phyloP scores from a whole-genome alignment of 2,888 invertebrate genomes.

The Tineola bisselliella region DNA sequence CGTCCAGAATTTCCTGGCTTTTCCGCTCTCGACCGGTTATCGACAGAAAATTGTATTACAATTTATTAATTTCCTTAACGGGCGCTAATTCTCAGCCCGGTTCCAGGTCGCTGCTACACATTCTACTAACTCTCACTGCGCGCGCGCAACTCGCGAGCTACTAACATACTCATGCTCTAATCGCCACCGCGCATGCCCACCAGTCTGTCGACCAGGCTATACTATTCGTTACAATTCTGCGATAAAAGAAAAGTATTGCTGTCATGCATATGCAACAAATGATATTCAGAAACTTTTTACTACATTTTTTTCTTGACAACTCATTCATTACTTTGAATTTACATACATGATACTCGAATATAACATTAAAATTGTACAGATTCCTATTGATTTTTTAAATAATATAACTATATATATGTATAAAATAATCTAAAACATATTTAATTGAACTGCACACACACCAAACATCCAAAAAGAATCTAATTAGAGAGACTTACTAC shows the following conservation, averaged over 20 bases:
- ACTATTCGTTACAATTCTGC: slow-evolving; percentile 1
- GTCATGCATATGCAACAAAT: neutral
- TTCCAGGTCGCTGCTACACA: slow-evolving; percentile 37
- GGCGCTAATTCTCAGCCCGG: slow-evolving; percentile 27
- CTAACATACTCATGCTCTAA: slow-evolving; percentile 9
- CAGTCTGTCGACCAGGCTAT: no score
- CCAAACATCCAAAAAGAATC: no score
- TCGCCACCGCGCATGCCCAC: neutral
- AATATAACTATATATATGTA: no score
- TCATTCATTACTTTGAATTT: neutral
- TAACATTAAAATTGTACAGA: no score
- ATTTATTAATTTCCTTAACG: slow-evolving; percentile 25
- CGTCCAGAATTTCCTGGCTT: neutral
- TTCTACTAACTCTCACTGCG: slow-evolving; percentile 46
- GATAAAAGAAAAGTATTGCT: neutral
- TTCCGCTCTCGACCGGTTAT: slow-evolving; percentile 3
- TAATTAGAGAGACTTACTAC: neutral
- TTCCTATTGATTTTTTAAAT: no score
- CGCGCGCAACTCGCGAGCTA: slow-evolving; percentile 20
- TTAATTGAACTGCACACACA: no score
- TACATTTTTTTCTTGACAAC: neutral
- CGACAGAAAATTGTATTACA: slow-evolving; percentile 1
- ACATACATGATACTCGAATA: no score
- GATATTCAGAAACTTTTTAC: neutral
- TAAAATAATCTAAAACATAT: no score